Evolutionary conservation across 1,140 invertebrate genomes (phyloP).

Genomic region (Pachyrhynchus sulphureomaculatus): DNA sequence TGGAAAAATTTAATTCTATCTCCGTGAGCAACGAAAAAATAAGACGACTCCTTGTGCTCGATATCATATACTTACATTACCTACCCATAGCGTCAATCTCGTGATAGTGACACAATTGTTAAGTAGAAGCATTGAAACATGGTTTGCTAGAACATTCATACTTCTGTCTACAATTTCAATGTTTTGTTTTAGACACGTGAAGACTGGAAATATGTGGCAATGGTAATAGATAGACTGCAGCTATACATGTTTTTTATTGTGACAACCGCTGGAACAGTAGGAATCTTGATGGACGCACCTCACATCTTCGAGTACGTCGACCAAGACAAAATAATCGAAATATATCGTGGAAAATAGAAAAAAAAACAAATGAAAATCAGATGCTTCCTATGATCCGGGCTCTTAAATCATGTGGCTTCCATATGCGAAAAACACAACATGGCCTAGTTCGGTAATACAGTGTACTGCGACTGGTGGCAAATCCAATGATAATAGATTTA

Average conservation of each 20-base stretch:
- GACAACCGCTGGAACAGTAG: constrained; percentile 90
- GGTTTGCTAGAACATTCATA: too few species aligned
- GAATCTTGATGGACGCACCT: constrained; percentile 97
- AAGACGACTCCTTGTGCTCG: too few species aligned
- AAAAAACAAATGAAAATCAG: background rate
- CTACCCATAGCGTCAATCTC: too few species aligned
- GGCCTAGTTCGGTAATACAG: constrained; percentile 33
- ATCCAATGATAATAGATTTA: constrained; percentile 17
- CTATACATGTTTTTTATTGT: constrained; percentile 97
- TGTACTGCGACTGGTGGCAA: constrained; percentile 24
- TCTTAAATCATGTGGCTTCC: constrained; percentile 42
- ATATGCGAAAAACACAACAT: constrained; percentile 36
- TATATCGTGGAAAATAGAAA: constrained; percentile 84
- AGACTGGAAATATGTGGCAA: constrained; percentile 99
- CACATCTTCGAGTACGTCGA: constrained; percentile 99
- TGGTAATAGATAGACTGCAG: constrained; percentile 97
- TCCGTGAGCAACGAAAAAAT: too few species aligned
- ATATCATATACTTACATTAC: too few species aligned
- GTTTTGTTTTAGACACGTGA: constrained; percentile 79
- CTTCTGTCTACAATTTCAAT: too few species aligned
- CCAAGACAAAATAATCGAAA: constrained; percentile 94
- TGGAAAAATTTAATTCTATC: too few species aligned
- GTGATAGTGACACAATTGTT: too few species aligned
- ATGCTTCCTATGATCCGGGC: constrained; percentile 25
- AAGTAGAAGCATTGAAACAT: too few species aligned